phyloP scores from a whole-genome alignment of 2,888 invertebrate species.

The Nymphalis c-album region DNA sequence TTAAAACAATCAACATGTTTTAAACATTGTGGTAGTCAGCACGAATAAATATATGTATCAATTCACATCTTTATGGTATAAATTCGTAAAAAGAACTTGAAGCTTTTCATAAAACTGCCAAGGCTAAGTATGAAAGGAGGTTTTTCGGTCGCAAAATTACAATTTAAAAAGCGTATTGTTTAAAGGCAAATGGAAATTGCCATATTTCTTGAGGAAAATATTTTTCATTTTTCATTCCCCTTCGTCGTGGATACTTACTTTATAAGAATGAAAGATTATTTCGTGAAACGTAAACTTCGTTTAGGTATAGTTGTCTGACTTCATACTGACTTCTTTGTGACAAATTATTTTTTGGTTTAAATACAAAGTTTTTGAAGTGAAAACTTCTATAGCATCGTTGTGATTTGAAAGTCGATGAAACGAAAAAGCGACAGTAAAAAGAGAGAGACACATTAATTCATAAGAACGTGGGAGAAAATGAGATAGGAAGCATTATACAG shows the following conservation, averaged over 20 bases:
- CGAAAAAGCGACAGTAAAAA: no score
- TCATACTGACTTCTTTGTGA: neutral
- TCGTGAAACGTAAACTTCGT: neutral
- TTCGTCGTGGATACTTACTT: neutral
- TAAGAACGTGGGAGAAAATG: no score
- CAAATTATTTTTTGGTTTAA: neutral
- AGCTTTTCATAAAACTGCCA: conserved; percentile 1
- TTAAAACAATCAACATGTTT: neutral
- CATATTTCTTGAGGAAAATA: conserved; percentile 16
- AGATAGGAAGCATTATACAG: no score
- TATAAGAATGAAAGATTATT: neutral
- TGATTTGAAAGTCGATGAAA: no score
- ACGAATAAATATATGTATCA: neutral
- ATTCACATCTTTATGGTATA: neutral
- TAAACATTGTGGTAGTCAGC: neutral
- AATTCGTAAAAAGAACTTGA: neutral
- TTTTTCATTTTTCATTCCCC: neutral
- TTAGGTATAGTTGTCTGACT: neutral
- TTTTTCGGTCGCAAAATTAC: conserved; percentile 17
- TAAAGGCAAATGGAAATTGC: conserved; percentile 19
- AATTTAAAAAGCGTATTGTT: conserved; percentile 21
- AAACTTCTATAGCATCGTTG: no score
- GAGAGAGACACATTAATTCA: no score
- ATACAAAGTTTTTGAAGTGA: neutral
- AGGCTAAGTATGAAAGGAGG: neutral